phyloP scores from a whole-genome alignment of 2,888 invertebrate genomes.

The Tethea ocularis region DNA sequence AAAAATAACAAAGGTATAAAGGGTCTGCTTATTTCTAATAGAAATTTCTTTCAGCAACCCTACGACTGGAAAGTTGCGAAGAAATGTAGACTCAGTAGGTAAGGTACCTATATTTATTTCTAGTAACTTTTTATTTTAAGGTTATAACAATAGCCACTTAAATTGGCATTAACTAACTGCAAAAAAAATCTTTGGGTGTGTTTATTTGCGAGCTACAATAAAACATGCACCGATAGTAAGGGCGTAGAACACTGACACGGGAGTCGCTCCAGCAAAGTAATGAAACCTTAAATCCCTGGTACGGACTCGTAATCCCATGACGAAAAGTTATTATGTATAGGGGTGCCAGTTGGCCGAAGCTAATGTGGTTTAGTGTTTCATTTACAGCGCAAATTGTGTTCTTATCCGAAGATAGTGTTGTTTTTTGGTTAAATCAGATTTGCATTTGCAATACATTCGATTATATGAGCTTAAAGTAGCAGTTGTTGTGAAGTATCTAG shows the following conservation, averaged over 20 bases:
- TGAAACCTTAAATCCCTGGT: slow-evolving; percentile 84
- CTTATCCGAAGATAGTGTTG: slow-evolving; percentile 64
- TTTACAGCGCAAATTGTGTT: slow-evolving; percentile 77
- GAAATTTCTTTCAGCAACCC: no score
- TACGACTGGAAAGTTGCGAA: no score
- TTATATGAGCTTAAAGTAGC: background rate
- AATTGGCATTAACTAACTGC: no score
- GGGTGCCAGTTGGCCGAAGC: slow-evolving; percentile 79
- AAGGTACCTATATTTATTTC: no score
- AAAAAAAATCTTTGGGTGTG: no score
- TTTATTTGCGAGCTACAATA: background rate
- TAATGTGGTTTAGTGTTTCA: slow-evolving; percentile 82
- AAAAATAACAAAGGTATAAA: no score
- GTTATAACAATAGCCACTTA: no score
- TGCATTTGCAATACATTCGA: slow-evolving; percentile 29
- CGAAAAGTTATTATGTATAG: slow-evolving; percentile 69
- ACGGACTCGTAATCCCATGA: slow-evolving; percentile 81
- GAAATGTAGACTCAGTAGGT: no score
- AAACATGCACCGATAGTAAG: slow-evolving; percentile 34
- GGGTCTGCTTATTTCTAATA: no score
- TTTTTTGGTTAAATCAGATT: slow-evolving; percentile 65
- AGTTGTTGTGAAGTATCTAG: background rate
- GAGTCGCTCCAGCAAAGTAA: slow-evolving; percentile 66
- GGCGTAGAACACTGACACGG: slow-evolving; percentile 29
- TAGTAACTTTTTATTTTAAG: no score